These are phyloP conservation scores for Cinclus mexicanus DNA, from an alignment of 2,113 vertebrate genomes.

Conservation along the genomic window DNA sequence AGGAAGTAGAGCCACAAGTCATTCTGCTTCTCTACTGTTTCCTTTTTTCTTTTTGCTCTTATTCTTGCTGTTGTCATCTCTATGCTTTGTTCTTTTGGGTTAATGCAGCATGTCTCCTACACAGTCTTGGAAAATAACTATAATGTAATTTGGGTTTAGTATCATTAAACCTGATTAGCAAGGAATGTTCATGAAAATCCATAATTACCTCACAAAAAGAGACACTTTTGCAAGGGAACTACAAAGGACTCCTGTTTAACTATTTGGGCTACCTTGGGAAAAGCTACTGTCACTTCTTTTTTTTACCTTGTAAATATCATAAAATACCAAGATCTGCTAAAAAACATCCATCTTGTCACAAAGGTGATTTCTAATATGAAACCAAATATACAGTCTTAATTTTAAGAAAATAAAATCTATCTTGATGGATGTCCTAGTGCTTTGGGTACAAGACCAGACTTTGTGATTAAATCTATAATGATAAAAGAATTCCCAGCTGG, in stretches of 20 bases:
- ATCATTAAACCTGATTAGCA: constrained; percentile 70
- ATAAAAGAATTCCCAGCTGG: neutral
- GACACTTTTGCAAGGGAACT: neutral
- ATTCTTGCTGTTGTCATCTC: neutral
- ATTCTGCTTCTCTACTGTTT: neutral
- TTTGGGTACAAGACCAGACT: neutral
- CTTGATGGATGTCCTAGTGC: neutral
- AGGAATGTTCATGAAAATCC: constrained; percentile 62
- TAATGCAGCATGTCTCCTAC: constrained; percentile 47
- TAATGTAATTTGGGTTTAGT: constrained; percentile 65
- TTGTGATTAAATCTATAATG: neutral
- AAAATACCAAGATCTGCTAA: neutral
- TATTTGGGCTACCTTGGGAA: neutral
- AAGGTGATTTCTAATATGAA: neutral
- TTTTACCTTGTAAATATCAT: neutral
- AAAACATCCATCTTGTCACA: constrained; percentile 23
- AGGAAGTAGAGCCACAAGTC: neutral
- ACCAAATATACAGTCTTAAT: neutral
- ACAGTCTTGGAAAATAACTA: constrained; percentile 58
- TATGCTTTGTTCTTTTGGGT: constrained; percentile 20
- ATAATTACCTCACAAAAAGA: constrained; percentile 60
- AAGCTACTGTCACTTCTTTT: neutral
- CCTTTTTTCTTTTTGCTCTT: neutral
- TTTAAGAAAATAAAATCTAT: constrained; percentile 5
- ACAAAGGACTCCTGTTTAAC: constrained; percentile 7